Conservation (phyloP, 2,888 invertebrate species). For the Pristionchus exspectatus region DNA sequence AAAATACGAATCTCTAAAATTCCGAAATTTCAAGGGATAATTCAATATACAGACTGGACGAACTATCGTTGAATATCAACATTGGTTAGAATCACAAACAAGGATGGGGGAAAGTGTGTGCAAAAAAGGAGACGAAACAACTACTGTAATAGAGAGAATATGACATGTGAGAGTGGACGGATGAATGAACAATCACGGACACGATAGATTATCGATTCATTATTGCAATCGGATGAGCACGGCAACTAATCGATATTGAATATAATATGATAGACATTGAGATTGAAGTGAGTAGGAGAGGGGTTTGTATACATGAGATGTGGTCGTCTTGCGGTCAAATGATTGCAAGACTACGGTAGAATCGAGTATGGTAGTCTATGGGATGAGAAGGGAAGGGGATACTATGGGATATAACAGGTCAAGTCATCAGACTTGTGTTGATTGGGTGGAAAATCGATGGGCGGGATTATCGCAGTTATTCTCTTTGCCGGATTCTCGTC, state of each 20-base stretch:
- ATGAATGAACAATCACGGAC: neutral
- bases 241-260: neutral
- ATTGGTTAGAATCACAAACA: constrained; percentile 49
- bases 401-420: neutral
- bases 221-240: neutral
- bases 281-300: neutral
- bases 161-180: constrained; percentile 18
- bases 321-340: neutral
- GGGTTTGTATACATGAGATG: constrained; percentile 32
- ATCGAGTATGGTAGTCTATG: constrained; percentile 29
- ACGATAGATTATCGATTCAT: neutral
- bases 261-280: neutral
- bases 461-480: neutral
- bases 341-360: neutral
- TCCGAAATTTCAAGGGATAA: constrained; percentile 22
- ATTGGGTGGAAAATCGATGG: constrained; percentile 39
- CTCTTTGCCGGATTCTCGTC: constrained; percentile 45
- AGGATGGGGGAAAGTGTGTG: neutral
- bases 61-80: constrained; percentile 49
- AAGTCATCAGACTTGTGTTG: constrained; percentile 23
- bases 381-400: neutral
- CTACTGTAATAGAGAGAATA: constrained; percentile 21
- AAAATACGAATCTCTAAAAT: constrained; percentile 21
- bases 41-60: constrained; percentile 48
- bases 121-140: constrained; percentile 3